Conservation (phyloP, 2,113 vertebrate genomes). For the Colinus virginianus region DNA sequence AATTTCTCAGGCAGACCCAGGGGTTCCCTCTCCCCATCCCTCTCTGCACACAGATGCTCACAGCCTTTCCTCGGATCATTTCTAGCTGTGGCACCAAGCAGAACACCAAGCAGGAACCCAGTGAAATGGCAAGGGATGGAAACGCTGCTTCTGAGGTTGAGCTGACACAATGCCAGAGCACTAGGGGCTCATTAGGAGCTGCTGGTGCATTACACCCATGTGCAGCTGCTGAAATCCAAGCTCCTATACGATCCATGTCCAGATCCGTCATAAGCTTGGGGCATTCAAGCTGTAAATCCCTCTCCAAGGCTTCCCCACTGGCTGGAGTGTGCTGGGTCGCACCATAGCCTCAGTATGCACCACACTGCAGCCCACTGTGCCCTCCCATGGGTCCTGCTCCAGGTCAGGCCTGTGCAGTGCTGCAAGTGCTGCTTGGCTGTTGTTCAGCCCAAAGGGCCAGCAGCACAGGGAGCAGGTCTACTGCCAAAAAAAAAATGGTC, state of each 20-base stretch:
- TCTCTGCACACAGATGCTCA: not conserved
- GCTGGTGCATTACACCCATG: not conserved
- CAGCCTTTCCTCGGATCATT: not conserved
- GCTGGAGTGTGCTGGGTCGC: not conserved
- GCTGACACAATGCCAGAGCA: not conserved
- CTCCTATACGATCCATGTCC: accelerated
- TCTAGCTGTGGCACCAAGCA: not conserved
- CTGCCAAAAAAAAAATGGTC: not conserved
- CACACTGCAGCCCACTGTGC: not conserved
- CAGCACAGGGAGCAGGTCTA: not conserved
- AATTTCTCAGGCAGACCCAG: not conserved
- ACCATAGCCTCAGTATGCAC: not conserved
- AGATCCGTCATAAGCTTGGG: accelerated
- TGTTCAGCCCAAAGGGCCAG: not conserved
- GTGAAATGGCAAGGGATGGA: not conserved
- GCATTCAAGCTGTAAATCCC: not conserved
- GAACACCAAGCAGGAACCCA: not conserved
- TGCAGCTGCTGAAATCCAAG: not conserved
- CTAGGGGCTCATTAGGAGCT: not conserved
- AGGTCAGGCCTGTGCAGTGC: not conserved
- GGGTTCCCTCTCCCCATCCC: not conserved
- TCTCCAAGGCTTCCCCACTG: not conserved
- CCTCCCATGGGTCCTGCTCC: not conserved
- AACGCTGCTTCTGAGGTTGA: not conserved
- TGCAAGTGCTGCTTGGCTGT: not conserved